Evolutionary conservation across 2,797 vertebrate genomes (phyloP).

Genomic region (Tenualosa ilisha): DNA sequence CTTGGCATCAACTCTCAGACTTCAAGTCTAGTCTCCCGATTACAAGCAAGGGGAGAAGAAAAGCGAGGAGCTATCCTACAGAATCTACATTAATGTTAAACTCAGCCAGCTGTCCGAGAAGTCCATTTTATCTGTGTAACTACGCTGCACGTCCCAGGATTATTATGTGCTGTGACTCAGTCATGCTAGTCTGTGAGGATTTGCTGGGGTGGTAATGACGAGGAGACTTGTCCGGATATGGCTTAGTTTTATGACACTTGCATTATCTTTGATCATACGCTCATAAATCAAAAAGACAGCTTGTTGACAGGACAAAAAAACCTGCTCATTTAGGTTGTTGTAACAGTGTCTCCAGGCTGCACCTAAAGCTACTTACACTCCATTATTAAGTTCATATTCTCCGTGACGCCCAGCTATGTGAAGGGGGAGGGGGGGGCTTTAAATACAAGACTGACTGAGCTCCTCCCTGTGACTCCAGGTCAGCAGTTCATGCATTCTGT

Average conservation of each 20-base stretch:
- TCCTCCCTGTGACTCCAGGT: slow-evolving; percentile 43
- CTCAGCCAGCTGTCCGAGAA: slow-evolving; percentile 6
- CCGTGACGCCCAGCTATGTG: slow-evolving; percentile 38
- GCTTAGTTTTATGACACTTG: slow-evolving; percentile 36
- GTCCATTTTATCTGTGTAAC: slow-evolving; percentile 24
- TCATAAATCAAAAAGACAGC: slow-evolving; percentile 49
- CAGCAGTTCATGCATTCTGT: slow-evolving; percentile 56
- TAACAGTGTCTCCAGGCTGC: slow-evolving; percentile 40
- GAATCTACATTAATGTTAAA: slow-evolving; percentile 15
- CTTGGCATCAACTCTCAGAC: slow-evolving; percentile 39
- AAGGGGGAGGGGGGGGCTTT: slow-evolving; percentile 42
- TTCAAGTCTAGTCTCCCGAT: not conserved
- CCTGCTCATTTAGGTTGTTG: slow-evolving; percentile 36
- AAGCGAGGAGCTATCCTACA: slow-evolving; percentile 16
- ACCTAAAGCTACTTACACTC: slow-evolving; percentile 29
- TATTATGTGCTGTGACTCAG: slow-evolving; percentile 1
- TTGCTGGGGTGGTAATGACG: slow-evolving; percentile 6
- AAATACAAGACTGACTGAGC: not conserved
- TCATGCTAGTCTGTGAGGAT: slow-evolving; percentile 4
- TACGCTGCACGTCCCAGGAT: slow-evolving; percentile 4
- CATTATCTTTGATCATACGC: slow-evolving; percentile 46
- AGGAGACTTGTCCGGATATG: slow-evolving; percentile 19
- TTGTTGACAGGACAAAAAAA: slow-evolving; percentile 51
- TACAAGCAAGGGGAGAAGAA: not conserved
- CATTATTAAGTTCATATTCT: slow-evolving; percentile 42